Evolutionary conservation across 1,140 invertebrate species (phyloP), one percentile per base, ranked within the genome.

Genomic region (Holcopasites calliopsidis): DNA sequence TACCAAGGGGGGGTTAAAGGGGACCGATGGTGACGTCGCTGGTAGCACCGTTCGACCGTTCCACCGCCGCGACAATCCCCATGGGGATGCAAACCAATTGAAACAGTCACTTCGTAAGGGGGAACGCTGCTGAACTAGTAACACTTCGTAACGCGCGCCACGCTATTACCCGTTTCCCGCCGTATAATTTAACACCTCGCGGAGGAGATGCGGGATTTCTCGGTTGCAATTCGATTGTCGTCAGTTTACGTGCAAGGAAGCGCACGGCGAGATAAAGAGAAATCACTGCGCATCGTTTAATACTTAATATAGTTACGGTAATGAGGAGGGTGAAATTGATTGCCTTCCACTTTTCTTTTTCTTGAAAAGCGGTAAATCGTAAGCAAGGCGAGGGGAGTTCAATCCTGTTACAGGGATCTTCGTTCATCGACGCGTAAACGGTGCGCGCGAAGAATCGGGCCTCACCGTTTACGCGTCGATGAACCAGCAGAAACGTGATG

Each of bases 11-110:
- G 60, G 68, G 74, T 82, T 78, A 77, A 85, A 77, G 82, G 82
- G 84, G 61, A 76, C 44, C 76, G 64, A 73, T 80, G 73, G 82
- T 84, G 71, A 82, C 80, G 76, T 57, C 58, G 65, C 57, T 33
- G 69, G 74, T 77, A 74, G 68, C 57, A 49, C 61, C 42, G 78
- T 74, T 52, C 69, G 35, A 71, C 79, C 77, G 69, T 81, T 80
- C 80, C 77, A 74, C 70, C 83, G 55, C 72, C 81, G 79, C 79
- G 73, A 85, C 80, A 82, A 76, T 81, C 77, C 79, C 85, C 31
- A n/a, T n/a, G 47, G 74, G 74, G 85, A 80, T 55, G 77, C 76
- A 83, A 83, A 86, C 82, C 79, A 80, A 86, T 86, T 84, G 84
- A 86, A 81, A 80, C 84, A 79, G 80, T 85, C 74, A 77, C 79